These are phyloP conservation scores for Panthera leo DNA, from an alignment of 2,113 vertebrate genomes.

Conservation along the genomic window DNA sequence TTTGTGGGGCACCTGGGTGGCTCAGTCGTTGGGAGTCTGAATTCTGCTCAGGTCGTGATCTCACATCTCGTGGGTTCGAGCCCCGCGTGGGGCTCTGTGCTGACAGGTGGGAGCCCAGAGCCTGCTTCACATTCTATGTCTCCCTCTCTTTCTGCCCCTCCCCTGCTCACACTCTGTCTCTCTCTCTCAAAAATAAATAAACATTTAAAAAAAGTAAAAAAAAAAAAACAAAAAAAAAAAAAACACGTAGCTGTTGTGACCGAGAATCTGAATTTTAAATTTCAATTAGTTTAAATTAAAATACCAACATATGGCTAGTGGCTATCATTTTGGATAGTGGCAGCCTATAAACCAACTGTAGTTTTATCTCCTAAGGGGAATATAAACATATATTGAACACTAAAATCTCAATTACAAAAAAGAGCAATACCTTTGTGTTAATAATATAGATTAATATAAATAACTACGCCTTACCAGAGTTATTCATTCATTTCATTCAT, in stretches of 20 bases:
- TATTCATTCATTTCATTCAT: background rate
- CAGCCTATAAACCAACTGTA: background rate
- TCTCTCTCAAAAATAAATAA: too few species aligned
- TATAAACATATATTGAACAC: background rate
- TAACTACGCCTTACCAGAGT: background rate
- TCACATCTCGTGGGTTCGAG: too few species aligned
- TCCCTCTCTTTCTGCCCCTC: too few species aligned
- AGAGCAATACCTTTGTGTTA: background rate
- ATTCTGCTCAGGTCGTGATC: too few species aligned
- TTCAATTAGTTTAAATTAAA: background rate
- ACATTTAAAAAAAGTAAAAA: too few species aligned
- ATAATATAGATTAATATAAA: background rate
- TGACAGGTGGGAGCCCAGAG: too few species aligned
- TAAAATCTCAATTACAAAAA: background rate
- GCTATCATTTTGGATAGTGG: background rate
- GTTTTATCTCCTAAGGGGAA: background rate
- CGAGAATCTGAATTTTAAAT: background rate
- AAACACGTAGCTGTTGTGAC: background rate
- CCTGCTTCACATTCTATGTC: too few species aligned
- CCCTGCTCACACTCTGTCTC: too few species aligned
- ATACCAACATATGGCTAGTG: background rate
- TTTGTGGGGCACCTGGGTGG: too few species aligned
- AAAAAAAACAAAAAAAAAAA: too few species aligned
- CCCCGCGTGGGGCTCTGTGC: too few species aligned
- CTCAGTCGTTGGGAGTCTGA: too few species aligned